Evolutionary conservation across 2,113 vertebrate genomes (phyloP).

Genomic region (Mesoclemmys tuberculata): DNA sequence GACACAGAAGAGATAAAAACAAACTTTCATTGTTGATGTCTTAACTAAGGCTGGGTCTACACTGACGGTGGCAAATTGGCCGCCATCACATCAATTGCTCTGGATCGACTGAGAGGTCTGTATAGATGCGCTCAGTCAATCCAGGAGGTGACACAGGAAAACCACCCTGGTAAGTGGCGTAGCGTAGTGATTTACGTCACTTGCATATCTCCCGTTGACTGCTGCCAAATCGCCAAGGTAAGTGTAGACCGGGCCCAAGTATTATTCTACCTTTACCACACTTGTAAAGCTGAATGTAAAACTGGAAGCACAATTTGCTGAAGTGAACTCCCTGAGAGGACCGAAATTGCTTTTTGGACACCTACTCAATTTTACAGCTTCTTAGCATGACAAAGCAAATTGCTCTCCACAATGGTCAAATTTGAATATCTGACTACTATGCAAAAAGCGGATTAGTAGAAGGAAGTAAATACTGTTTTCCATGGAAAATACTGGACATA

Average conservation of each 20-base stretch:
- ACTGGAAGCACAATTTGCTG: neutral
- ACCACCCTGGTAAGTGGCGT: no score
- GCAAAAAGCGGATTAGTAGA: neutral
- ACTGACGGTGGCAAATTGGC: no score
- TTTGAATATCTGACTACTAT: neutral
- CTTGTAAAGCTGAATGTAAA: neutral
- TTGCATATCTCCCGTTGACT: no score
- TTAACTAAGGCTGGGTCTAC: no score
- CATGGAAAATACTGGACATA: accelerated
- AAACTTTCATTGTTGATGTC: neutral
- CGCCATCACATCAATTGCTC: no score
- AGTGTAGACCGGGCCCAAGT: no score
- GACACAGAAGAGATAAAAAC: neutral
- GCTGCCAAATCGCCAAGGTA: no score
- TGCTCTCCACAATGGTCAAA: neutral
- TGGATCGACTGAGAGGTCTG: no score
- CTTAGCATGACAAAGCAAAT: neutral
- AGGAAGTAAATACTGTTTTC: neutral
- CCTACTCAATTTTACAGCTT: neutral
- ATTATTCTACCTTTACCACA: neutral
- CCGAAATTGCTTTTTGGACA: neutral
- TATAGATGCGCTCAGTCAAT: no score
- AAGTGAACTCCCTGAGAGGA: neutral
- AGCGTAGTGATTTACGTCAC: no score
- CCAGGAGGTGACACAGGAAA: no score